phyloP scores from a whole-genome alignment of 2,113 vertebrate genomes.

The Phyllostomus discolor region DNA sequence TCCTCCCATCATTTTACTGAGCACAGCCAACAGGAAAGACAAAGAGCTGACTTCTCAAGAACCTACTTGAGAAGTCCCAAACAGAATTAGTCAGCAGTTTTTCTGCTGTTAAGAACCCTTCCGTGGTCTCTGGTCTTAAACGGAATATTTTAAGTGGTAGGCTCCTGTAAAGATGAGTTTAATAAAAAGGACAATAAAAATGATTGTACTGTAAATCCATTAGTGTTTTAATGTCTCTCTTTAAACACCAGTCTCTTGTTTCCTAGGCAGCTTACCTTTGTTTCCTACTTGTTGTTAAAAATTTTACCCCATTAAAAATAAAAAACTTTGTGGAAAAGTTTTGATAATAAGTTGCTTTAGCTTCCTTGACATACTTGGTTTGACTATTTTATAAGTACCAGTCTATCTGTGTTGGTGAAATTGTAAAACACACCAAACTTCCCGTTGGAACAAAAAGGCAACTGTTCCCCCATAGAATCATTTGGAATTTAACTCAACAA shows the following conservation, averaged over 20 bases:
- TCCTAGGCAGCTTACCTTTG: background rate
- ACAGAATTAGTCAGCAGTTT: background rate
- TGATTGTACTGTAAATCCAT: background rate
- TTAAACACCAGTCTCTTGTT: background rate
- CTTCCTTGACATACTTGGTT: background rate
- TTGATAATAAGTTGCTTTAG: background rate
- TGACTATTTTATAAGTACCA: background rate
- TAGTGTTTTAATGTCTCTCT: background rate
- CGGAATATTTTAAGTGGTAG: background rate
- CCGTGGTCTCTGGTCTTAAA: background rate
- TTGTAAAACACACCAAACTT: background rate
- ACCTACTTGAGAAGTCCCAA: background rate
- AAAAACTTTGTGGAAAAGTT: background rate
- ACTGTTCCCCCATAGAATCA: background rate
- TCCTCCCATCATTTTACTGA: background rate
- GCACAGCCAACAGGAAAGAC: background rate
- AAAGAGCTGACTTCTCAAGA: background rate
- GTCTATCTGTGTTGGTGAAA: background rate
- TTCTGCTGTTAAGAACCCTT: background rate
- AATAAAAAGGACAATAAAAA: background rate
- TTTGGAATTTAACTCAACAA: background rate
- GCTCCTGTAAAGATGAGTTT: background rate
- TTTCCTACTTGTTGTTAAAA: background rate
- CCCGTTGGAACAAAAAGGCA: background rate
- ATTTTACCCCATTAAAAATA: background rate